These are phyloP conservation scores for Thysanoteuthis rhombus DNA, from an alignment of 2,888 invertebrate species.

Conservation along the genomic window DNA sequence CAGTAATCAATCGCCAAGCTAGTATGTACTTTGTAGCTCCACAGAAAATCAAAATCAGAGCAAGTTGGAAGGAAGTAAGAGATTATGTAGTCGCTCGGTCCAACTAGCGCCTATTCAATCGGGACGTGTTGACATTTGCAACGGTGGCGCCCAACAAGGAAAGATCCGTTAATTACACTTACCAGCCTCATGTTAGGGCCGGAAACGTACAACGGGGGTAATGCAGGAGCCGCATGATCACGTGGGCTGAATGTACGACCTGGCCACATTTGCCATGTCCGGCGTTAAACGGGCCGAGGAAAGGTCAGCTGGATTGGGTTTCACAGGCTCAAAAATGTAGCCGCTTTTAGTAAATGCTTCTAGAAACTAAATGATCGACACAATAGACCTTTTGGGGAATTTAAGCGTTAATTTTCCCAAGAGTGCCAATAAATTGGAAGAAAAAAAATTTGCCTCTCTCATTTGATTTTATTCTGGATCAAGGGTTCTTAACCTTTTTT, in stretches of 20 bases:
- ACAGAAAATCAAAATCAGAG: not conserved
- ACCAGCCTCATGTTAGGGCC: not conserved
- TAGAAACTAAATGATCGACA: not conserved
- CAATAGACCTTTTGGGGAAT: not conserved
- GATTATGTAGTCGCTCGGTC: not conserved
- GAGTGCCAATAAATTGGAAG: not conserved
- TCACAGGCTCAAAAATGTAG: not conserved
- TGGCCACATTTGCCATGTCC: conserved; percentile 12
- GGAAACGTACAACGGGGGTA: not conserved
- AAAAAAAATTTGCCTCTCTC: not conserved
- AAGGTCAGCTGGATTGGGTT: not conserved
- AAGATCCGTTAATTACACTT: not conserved
- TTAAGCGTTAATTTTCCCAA: not conserved
- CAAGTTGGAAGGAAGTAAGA: not conserved
- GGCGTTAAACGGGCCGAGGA: not conserved
- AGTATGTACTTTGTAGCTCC: not conserved
- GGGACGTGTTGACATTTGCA: not conserved
- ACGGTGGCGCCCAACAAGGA: conserved; percentile 12
- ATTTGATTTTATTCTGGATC: not conserved
- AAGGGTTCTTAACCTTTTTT: not conserved
- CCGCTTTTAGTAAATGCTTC: not conserved
- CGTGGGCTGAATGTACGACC: not conserved
- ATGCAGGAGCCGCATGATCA: not conserved
- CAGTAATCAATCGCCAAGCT: not conserved
- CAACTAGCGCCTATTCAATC: not conserved